Evolutionary conservation across 1,140 invertebrate genomes (phyloP).

Genomic region (Neodiprion lecontei): DNA sequence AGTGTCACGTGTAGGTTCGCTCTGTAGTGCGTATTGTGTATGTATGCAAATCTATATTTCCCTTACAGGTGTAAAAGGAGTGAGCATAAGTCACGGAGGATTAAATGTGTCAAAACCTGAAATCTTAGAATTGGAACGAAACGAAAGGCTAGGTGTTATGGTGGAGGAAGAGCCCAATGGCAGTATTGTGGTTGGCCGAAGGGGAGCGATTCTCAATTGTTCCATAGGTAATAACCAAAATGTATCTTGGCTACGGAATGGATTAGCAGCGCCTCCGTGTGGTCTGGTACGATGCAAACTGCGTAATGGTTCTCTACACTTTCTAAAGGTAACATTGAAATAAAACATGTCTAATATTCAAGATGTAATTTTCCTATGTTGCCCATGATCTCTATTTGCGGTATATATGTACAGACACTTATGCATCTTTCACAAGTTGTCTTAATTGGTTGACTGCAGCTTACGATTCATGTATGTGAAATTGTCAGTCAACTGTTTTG

Average conservation of each 20-base stretch:
- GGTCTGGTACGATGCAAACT: conserved; percentile 44
- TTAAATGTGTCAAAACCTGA: conserved; percentile 45
- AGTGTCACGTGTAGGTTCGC: not conserved
- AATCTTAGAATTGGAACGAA: conserved; percentile 29
- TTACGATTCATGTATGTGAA: too few relatives aligned
- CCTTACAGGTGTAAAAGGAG: conserved; percentile 48
- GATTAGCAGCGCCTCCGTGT: conserved; percentile 47
- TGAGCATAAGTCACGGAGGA: conserved; percentile 42
- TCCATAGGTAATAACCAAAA: conserved; percentile 40
- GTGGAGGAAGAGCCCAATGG: conserved; percentile 51
- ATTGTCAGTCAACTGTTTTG: too few relatives aligned
- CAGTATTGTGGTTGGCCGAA: conserved; percentile 50
- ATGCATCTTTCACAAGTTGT: too few relatives aligned
- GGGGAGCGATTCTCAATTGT: conserved; percentile 50
- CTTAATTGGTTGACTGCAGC: too few relatives aligned
- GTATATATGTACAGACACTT: too few relatives aligned
- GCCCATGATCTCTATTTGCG: too few relatives aligned
- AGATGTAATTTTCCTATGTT: not conserved
- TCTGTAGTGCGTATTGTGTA: not conserved
- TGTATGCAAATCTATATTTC: not conserved
- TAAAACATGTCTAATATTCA: conserved; percentile 2
- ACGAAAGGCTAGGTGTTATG: conserved; percentile 35
- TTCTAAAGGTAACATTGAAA: conserved; percentile 47
- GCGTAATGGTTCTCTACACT: conserved; percentile 51
- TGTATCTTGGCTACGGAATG: conserved; percentile 54